Conservation (phyloP, 2,113 vertebrate genomes). For the Psittacula cyanocephala region DNA sequence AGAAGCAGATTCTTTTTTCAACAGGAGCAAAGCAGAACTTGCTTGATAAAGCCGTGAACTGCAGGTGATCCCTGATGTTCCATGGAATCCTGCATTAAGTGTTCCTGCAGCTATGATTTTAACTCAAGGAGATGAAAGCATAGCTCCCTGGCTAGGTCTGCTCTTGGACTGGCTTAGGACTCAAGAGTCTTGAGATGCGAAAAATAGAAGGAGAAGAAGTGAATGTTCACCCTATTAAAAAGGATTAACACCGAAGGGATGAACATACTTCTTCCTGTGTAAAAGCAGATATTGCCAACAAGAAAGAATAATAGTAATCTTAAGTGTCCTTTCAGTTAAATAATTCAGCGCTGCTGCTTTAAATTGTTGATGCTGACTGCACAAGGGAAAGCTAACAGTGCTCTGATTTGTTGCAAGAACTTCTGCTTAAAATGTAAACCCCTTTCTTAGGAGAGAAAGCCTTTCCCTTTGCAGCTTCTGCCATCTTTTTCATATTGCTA, state of each 20-base stretch:
- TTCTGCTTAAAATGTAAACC: conserved; percentile 19
- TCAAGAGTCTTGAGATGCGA: background rate
- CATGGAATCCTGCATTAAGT: background rate
- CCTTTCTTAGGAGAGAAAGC: conserved; percentile 2
- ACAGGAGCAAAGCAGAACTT: background rate
- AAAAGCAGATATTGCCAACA: background rate
- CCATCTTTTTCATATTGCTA: conserved; percentile 24
- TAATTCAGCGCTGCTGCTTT: background rate
- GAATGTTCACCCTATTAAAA: background rate
- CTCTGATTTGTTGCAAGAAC: conserved; percentile 32
- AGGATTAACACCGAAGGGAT: background rate
- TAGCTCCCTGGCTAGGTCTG: background rate
- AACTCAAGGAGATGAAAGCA: accelerated
- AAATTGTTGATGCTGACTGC: background rate
- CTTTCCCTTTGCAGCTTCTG: conserved; percentile 1
- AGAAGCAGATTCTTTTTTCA: background rate
- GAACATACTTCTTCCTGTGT: background rate
- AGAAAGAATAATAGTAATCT: background rate
- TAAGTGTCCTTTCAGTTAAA: background rate
- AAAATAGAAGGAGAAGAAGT: background rate
- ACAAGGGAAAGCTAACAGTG: background rate
- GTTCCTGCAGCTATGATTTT: background rate
- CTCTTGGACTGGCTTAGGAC: background rate
- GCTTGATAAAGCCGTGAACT: background rate
- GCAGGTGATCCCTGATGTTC: background rate